A percentile compares a stretch with the other conserved stretches of the same genome.
Conservation (phyloP, 2,888 invertebrate species). For the Neoscelio sp. region DNA sequence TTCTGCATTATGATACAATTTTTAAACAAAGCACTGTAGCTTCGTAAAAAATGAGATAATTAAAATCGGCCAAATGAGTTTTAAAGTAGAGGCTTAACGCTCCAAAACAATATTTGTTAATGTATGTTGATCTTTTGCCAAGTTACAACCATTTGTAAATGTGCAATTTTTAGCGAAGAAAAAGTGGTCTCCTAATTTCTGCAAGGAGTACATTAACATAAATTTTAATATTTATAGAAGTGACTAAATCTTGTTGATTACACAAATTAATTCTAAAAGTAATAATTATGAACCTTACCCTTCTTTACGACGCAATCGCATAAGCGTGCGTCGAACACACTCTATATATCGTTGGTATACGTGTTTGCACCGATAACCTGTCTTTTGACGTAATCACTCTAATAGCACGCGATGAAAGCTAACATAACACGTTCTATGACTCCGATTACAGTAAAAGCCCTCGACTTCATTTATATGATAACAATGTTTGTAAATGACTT, state of each 20-base stretch:
- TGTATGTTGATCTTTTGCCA: too few species aligned
- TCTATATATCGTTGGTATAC: background rate
- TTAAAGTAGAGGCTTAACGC: too few species aligned
- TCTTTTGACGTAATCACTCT: slow-evolving; percentile 61
- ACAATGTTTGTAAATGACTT: slow-evolving; percentile 52
- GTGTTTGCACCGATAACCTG: slow-evolving; percentile 61
- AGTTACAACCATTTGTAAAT: too few species aligned
- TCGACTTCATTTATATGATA: slow-evolving; percentile 52
- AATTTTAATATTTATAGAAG: background rate
- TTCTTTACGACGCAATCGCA: slow-evolving; percentile 26
- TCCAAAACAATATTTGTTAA: too few species aligned
- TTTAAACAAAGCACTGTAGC: too few species aligned
- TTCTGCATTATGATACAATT: too few species aligned
- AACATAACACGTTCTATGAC: slow-evolving; percentile 50
- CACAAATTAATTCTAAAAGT: too few species aligned
- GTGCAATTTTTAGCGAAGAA: too few species aligned
- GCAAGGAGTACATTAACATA: background rate
- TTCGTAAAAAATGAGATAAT: too few species aligned
- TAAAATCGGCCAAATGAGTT: too few species aligned
- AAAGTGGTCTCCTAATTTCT: too few species aligned
- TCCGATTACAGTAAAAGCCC: slow-evolving; percentile 60
- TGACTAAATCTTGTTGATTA: too few species aligned
- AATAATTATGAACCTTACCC: slow-evolving; percentile 33
- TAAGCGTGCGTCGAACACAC: slow-evolving; percentile 24
- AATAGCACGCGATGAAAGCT: slow-evolving; percentile 60